These are phyloP conservation scores for Nebria brevicollis DNA, from an alignment of 2,888 invertebrate genomes.

Conservation along the genomic window DNA sequence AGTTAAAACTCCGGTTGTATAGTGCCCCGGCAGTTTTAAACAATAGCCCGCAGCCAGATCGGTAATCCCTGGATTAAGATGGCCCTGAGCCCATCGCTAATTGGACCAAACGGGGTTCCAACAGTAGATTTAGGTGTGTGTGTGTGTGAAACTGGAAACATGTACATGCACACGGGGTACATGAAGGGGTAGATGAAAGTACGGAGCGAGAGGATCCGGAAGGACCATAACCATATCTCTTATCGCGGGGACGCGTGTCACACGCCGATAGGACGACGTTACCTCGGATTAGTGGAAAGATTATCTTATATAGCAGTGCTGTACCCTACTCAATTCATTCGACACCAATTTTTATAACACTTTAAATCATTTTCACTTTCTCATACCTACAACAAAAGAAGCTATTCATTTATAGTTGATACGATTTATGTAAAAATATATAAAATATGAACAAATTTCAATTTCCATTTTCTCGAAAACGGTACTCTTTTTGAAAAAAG, in stretches of 20 bases:
- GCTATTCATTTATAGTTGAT: too few relatives aligned
- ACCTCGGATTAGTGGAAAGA: conserved; percentile 12
- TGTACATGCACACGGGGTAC: not conserved
- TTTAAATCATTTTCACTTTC: too few relatives aligned
- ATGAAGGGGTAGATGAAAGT: not conserved
- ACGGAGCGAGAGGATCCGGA: not conserved
- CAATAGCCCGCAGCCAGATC: conserved; percentile 29
- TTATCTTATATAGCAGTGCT: not conserved
- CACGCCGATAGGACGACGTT: conserved; percentile 24
- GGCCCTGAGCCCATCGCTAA: conserved; percentile 39
- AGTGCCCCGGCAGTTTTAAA: conserved; percentile 32
- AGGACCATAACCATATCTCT: conserved; percentile 44
- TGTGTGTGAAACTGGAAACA: not conserved
- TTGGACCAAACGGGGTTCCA: conserved; percentile 40
- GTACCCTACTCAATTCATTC: not conserved
- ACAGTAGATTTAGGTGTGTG: conserved; percentile 6
- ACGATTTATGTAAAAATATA: too few relatives aligned
- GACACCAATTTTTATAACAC: too few relatives aligned
- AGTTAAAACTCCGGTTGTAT: conserved; percentile 5
- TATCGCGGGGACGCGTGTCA: conserved; percentile 38
- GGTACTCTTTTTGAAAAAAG: too few relatives aligned
- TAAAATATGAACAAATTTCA: too few relatives aligned
- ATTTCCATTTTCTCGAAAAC: too few relatives aligned
- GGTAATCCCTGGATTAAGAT: conserved; percentile 37
- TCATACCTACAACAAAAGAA: too few relatives aligned